phyloP scores from a whole-genome alignment of 2,113 vertebrate genomes.

The Python bivittatus region DNA sequence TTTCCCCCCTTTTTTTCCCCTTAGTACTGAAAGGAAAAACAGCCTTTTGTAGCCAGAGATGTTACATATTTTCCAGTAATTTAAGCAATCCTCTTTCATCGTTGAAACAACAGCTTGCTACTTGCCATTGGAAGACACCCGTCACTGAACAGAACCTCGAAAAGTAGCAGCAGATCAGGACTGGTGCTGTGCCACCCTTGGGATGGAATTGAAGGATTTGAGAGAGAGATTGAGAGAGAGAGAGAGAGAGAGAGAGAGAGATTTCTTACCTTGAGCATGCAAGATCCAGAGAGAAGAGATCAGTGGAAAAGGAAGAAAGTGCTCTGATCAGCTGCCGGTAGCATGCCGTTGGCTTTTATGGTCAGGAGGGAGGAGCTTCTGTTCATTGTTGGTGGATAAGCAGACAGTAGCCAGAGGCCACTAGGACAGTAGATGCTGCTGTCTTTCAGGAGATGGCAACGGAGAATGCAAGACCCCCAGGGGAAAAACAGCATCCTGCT shows the following conservation, averaged over 20 bases:
- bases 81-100: slow-evolving; percentile 71
- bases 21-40: slow-evolving; percentile 49
- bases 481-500: not conserved
- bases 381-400: slow-evolving; percentile 81
- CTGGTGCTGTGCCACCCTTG: slow-evolving; percentile 50
- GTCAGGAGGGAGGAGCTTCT: slow-evolving; percentile 89
- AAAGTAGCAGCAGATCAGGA: slow-evolving; percentile 45
- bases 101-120: slow-evolving; percentile 76
- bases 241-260: not conserved
- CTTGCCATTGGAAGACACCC: slow-evolving; percentile 59
- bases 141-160: slow-evolving; percentile 43
- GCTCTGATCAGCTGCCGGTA: slow-evolving; percentile 79
- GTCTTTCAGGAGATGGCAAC: slow-evolving; percentile 56
- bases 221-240: slow-evolving; percentile 27
- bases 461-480: slow-evolving; percentile 9
- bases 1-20: not conserved
- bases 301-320: slow-evolving; percentile 76
- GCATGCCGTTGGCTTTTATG: slow-evolving; percentile 93
- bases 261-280: slow-evolving; percentile 82
- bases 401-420: slow-evolving; percentile 68
- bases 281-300: slow-evolving; percentile 74
- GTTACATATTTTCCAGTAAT: slow-evolving; percentile 62
- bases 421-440: slow-evolving; percentile 53
- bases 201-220: slow-evolving; percentile 52
- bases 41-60: slow-evolving; percentile 57